These are phyloP conservation scores for Drosophila ambigua DNA, from an alignment of 1,140 invertebrate species.

Conservation along the genomic window DNA sequence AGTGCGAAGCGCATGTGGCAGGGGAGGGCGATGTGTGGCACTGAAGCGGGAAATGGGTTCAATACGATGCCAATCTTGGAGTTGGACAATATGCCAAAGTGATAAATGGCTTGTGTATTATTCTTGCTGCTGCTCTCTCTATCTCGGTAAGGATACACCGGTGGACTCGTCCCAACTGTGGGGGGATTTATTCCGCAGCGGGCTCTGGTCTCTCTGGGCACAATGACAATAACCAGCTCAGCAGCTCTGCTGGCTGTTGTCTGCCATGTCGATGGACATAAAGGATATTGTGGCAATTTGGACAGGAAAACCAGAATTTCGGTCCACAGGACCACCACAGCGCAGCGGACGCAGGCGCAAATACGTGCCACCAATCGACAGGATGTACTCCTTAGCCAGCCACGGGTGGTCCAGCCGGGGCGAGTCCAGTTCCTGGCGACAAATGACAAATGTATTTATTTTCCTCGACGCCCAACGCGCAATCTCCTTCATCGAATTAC, in stretches of 20 bases:
- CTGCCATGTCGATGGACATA: constrained; percentile 62
- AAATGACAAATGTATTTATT: constrained; percentile 82
- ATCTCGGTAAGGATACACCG: constrained; percentile 22
- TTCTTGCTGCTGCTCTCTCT: constrained; percentile 47
- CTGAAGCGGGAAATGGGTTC: constrained; percentile 81
- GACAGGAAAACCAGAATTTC: constrained; percentile 76
- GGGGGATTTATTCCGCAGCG: constrained; percentile 22
- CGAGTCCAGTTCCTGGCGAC: constrained; percentile 53
- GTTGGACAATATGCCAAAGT: constrained; percentile 83
- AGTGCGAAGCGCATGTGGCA: constrained; percentile 62
- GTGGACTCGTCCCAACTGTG: constrained; percentile 23
- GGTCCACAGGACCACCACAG: constrained; percentile 53
- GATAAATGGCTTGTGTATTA: constrained; percentile 81
- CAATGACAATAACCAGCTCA: constrained; percentile 8
- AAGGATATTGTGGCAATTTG: constrained; percentile 81
- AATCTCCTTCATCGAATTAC: constrained; percentile 11
- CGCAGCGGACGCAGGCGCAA: constrained; percentile 29
- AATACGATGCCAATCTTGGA: constrained; percentile 80
- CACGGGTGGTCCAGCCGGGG: constrained; percentile 70
- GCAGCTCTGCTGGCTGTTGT: constrained; percentile 12
- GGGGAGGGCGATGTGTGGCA: constrained; percentile 56
- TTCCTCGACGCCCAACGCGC: constrained; percentile 41
- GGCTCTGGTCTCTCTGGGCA: constrained; percentile 22
- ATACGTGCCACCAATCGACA: constrained; percentile 55
- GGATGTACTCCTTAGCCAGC: constrained; percentile 68